Conservation (phyloP, 2,888 invertebrate genomes). For the Bembecia ichneumoniformis region DNA sequence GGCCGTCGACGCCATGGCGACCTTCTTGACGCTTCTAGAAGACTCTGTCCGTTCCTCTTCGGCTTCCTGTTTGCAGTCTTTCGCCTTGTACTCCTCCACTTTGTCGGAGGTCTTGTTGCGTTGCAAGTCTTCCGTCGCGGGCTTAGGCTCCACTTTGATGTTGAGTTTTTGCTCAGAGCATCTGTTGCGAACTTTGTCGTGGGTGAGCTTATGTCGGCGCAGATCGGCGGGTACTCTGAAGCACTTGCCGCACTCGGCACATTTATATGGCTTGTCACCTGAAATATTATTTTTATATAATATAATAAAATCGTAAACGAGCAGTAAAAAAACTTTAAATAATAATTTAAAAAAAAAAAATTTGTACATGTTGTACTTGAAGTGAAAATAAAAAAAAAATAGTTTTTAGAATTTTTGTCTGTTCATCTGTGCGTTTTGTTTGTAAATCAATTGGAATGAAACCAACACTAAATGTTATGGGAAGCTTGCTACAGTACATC, state of each 20-base stretch:
- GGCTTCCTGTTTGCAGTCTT: not conserved
- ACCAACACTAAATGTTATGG: too few species aligned
- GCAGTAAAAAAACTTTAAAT: too few species aligned
- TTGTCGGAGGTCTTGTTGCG: slow-evolving; percentile 12
- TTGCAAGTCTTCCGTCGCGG: slow-evolving; percentile 9
- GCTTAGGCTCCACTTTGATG: slow-evolving; percentile 7
- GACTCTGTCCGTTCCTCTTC: not conserved
- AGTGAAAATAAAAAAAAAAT: too few species aligned
- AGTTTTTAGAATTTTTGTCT: too few species aligned
- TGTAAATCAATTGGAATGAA: too few species aligned
- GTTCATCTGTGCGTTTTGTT: too few species aligned
- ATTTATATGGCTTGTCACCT: slow-evolving; percentile 85
- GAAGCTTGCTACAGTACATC: too few species aligned
- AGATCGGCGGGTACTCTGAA: slow-evolving; percentile 89
- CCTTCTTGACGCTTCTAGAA: slow-evolving; percentile 11
- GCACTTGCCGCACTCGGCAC: slow-evolving; percentile 82
- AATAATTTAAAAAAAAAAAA: too few species aligned
- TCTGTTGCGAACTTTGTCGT: slow-evolving; percentile 54
- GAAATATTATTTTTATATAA: too few species aligned
- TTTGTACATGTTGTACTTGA: too few species aligned
- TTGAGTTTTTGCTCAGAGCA: slow-evolving; percentile 19
- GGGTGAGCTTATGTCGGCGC: slow-evolving; percentile 83
- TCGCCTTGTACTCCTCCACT: slow-evolving; percentile 6
- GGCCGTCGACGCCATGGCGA: slow-evolving; percentile 7
- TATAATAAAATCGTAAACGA: too few species aligned